Evolutionary conservation across 2,113 vertebrate genomes (phyloP).

Genomic region (Melospiza georgiana): DNA sequence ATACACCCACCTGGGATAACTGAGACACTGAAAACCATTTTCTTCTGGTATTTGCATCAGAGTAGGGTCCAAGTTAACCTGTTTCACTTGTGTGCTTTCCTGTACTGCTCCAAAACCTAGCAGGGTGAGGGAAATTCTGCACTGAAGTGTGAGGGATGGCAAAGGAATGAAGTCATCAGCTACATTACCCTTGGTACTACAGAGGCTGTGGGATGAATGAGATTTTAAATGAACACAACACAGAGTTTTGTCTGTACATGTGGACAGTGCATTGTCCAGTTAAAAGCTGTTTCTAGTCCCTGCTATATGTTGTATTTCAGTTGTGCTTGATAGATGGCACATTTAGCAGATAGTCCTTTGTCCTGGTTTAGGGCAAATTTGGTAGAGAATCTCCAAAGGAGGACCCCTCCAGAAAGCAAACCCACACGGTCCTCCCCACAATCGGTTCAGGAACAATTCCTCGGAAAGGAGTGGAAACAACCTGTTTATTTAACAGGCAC

Average conservation of each 20-base stretch:
- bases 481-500: no score
- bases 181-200: neutral
- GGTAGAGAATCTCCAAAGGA: no score
- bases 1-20: neutral
- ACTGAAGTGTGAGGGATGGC: neutral
- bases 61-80: neutral
- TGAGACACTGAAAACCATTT: neutral
- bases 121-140: neutral
- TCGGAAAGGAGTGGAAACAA: no score
- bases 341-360: neutral
- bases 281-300: neutral
- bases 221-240: neutral
- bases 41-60: neutral
- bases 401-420: no score
- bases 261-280: neutral
- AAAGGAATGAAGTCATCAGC: neutral
- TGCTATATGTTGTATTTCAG: neutral
- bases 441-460: no score
- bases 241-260: neutral
- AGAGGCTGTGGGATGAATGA: neutral
- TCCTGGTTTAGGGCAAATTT: no score
- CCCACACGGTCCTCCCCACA: no score
- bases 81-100: neutral
- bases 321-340: neutral
- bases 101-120: neutral